Evolutionary conservation across 2,797 vertebrate species (phyloP).

Genomic region (Crotalus adamanteus): DNA sequence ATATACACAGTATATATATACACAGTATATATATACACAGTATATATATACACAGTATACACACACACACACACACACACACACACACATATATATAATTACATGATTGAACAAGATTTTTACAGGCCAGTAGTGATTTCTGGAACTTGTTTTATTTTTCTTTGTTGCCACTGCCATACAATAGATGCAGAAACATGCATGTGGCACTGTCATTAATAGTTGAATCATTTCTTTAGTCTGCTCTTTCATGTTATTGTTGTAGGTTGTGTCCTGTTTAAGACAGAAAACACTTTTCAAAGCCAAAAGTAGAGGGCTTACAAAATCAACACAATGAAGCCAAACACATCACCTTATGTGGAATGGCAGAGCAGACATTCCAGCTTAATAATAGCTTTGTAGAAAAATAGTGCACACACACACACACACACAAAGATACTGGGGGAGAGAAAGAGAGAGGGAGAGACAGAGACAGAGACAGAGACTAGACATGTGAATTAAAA

Average conservation of each 20-base stretch:
- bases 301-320: conserved; percentile 45
- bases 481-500: background rate
- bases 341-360: conserved; percentile 38
- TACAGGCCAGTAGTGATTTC: conserved; percentile 70
- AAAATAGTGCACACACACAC: conserved; percentile 4
- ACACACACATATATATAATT: no score
- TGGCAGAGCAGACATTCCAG: conserved; percentile 40
- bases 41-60: no score
- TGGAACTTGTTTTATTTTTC: conserved; percentile 78
- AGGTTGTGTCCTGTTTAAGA: conserved; percentile 56
- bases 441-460: background rate
- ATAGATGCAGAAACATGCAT: conserved; percentile 69
- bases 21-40: conserved; percentile 53
- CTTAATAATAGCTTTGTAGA: conserved; percentile 46
- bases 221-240: conserved; percentile 63
- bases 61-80: no score
- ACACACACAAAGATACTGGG: background rate
- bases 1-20: conserved; percentile 54
- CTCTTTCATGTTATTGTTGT: conserved; percentile 16
- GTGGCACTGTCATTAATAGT: conserved; percentile 68
- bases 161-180: conserved; percentile 77
- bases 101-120: no score
- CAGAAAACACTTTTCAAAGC: conserved; percentile 64
- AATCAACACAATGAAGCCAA: conserved; percentile 30
- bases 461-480: background rate